Evolutionary conservation across 2,113 vertebrate species (phyloP).

Genomic region (Tetrax tetrax): DNA sequence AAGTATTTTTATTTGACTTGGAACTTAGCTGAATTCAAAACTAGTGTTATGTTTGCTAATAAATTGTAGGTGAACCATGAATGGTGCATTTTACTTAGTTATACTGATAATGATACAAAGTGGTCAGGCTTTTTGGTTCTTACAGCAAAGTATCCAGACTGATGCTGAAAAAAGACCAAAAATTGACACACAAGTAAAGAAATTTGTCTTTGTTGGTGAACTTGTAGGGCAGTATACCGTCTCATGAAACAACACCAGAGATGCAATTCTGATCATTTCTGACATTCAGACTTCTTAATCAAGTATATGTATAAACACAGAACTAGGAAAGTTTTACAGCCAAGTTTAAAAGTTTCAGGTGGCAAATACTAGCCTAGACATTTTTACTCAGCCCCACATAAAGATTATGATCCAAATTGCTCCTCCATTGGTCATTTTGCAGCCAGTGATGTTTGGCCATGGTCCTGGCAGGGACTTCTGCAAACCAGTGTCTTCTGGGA

Average conservation of each 20-base stretch:
- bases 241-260: not conserved
- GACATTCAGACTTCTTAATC: not conserved
- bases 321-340: not conserved
- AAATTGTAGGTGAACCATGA: not conserved
- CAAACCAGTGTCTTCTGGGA: constrained; percentile 17
- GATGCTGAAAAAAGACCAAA: not conserved
- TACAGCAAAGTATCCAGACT: not conserved
- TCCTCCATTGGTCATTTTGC: not conserved
- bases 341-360: not conserved
- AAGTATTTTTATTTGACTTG: not conserved
- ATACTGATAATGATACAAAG: not conserved
- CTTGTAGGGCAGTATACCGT: not conserved
- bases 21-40: not conserved
- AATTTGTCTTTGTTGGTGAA: not conserved
- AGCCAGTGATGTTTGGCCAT: not conserved
- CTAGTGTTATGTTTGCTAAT: not conserved
- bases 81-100: not conserved
- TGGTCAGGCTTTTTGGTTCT: not conserved
- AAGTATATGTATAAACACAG: not conserved
- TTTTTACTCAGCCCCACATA: not conserved
- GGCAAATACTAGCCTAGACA: not conserved
- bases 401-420: not conserved
- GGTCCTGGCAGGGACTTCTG: not conserved
- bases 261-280: not conserved
- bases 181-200: not conserved